A percentile compares a stretch with the other conserved stretches of the same genome.
phyloP scores from a whole-genome alignment of 2,113 vertebrate species.

The Siniperca chuatsi region DNA sequence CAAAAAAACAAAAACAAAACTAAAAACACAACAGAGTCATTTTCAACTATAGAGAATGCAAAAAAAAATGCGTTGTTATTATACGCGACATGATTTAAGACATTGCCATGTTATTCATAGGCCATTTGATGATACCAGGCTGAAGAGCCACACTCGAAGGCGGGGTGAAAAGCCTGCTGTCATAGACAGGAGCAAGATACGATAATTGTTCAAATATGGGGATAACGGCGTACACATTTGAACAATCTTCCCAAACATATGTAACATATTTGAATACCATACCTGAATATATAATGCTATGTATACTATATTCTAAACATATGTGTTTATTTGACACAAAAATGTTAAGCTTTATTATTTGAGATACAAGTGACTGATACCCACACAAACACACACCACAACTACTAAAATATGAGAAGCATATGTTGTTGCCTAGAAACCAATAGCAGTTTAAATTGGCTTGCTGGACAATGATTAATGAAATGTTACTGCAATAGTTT shows the following conservation, averaged over 20 bases:
- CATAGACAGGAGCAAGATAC: not conserved
- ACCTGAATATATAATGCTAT: not conserved
- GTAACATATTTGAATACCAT: not conserved
- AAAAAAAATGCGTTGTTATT: too few relatives aligned
- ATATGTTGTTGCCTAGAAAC: slow-evolving; percentile 63
- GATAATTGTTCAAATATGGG: not conserved
- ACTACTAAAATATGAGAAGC: slow-evolving; percentile 14
- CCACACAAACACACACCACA: slow-evolving; percentile 3
- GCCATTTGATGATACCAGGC: too few relatives aligned
- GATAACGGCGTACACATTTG: not conserved
- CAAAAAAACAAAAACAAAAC: too few relatives aligned
- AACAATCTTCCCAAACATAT: not conserved
- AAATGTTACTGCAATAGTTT: slow-evolving; percentile 26
- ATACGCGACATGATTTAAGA: too few relatives aligned
- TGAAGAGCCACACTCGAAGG: not conserved
- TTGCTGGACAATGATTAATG: slow-evolving; percentile 57
- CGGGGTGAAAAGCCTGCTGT: not conserved
- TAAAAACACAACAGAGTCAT: too few relatives aligned
- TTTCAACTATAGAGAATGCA: too few relatives aligned
- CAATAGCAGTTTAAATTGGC: slow-evolving; percentile 11
- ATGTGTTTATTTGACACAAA: not conserved
- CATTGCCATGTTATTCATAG: too few relatives aligned
- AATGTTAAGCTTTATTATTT: not conserved
- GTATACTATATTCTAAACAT: not conserved
- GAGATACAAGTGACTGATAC: not conserved